Conservation (phyloP, 2,888 invertebrate species). For the Crioceris asparagi region DNA sequence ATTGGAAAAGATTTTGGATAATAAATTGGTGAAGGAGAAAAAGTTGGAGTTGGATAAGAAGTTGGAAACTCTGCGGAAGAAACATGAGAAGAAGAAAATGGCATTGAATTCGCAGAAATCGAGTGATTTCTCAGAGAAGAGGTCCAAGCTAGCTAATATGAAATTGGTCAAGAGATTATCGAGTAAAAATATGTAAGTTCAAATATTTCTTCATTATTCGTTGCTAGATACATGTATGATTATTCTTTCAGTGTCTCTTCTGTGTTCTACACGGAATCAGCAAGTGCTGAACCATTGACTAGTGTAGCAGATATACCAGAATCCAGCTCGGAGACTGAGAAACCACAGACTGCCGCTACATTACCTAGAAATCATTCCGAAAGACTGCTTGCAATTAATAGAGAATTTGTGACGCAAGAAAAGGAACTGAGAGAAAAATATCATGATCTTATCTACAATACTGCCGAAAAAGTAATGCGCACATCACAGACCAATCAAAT, state of each 20-base stretch:
- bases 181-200: constrained; percentile 66
- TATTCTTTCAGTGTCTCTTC: constrained; percentile 30
- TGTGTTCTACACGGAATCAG: constrained; percentile 37
- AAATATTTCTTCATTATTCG: not conserved
- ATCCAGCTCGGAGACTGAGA: constrained; percentile 10
- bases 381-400: constrained; percentile 49
- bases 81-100: constrained; percentile 66
- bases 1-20: constrained; percentile 66
- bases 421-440: constrained; percentile 73
- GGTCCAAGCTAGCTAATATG: constrained; percentile 63
- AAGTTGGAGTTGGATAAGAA: constrained; percentile 78
- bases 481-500: constrained; percentile 70
- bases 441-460: constrained; percentile 64
- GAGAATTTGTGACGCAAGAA: constrained; percentile 60
- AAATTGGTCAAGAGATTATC: constrained; percentile 66
- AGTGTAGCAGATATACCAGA: constrained; percentile 37
- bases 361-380: constrained; percentile 54
- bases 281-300: constrained; percentile 36
- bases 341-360: constrained; percentile 36
- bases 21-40: constrained; percentile 75
- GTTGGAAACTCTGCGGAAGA: constrained; percentile 68
- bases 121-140: constrained; percentile 50
- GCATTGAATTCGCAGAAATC: constrained; percentile 48
- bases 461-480: constrained; percentile 71
- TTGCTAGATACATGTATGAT: not conserved